phyloP scores from a whole-genome alignment of 2,888 invertebrate species.

The Acleris sparsana region DNA sequence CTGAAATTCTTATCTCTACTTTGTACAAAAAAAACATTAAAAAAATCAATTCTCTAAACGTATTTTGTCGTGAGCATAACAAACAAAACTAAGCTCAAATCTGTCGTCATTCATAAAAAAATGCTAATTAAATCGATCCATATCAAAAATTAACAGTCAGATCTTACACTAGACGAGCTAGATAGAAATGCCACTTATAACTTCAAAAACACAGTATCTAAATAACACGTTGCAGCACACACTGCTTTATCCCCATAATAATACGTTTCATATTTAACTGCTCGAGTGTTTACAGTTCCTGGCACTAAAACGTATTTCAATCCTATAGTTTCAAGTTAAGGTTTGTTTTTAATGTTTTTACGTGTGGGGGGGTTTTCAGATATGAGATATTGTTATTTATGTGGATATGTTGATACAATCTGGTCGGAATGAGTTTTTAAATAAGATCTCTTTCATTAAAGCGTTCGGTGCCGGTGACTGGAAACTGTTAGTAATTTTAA shows the following conservation, averaged over 20 bases:
- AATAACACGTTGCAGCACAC: constrained; percentile 2
- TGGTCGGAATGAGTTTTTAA: constrained; percentile 45
- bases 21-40: too few species aligned
- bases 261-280: constrained; percentile 24
- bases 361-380: constrained; percentile 43
- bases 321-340: constrained; percentile 7
- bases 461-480: too few species aligned
- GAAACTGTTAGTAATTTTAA: too few species aligned
- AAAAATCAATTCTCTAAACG: too few species aligned
- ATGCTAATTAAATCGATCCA: too few species aligned
- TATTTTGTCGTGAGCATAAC: too few species aligned
- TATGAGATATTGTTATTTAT: constrained; percentile 49
- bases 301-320: not conserved
- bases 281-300: constrained; percentile 7
- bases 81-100: too few species aligned
- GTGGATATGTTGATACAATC: constrained; percentile 46
- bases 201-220: constrained; percentile 30
- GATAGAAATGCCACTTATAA: constrained; percentile 16
- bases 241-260: constrained; percentile 29
- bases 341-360: constrained; percentile 12
- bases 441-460: constrained; percentile 39
- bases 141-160: not conserved
- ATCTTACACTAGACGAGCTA: not conserved
- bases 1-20: too few species aligned
- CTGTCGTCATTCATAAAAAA: too few species aligned